These are phyloP conservation scores for Diabrotica virgifera DNA, from an alignment of 1,140 invertebrate species.

Conservation along the genomic window DNA sequence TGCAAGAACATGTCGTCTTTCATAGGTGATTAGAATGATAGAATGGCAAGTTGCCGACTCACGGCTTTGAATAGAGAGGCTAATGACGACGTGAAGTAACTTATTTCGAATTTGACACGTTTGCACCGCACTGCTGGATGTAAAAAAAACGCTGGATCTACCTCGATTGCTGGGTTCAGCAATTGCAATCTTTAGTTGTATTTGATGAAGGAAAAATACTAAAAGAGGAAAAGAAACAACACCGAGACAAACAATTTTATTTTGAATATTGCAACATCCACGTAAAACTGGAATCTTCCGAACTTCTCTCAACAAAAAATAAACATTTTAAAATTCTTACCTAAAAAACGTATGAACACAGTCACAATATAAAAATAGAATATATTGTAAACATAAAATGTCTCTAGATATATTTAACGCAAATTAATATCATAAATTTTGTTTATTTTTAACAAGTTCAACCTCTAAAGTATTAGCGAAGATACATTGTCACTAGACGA, in stretches of 20 bases:
- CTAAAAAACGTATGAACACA: conserved; percentile 10
- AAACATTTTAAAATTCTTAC: conserved; percentile 11
- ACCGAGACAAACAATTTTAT: conserved; percentile 7
- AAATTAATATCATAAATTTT: conserved; percentile 22
- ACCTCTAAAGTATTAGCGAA: conserved; percentile 17
- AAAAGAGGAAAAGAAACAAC: not conserved
- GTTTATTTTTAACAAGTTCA: conserved; percentile 25
- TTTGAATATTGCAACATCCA: conserved; percentile 12
- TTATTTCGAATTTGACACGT: too few relatives aligned
- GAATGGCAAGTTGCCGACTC: too few relatives aligned
- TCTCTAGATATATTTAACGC: conserved; percentile 11
- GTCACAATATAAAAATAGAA: conserved; percentile 22
- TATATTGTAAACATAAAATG: conserved; percentile 24
- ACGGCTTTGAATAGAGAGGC: too few relatives aligned
- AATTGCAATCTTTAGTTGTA: too few relatives aligned
- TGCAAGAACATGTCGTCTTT: too few relatives aligned
- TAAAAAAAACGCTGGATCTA: too few relatives aligned
- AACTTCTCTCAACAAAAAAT: conserved; percentile 1
- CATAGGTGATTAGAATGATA: too few relatives aligned
- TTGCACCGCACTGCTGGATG: too few relatives aligned
- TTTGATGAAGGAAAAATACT: not conserved
- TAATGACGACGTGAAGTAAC: too few relatives aligned
- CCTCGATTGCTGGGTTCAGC: too few relatives aligned
- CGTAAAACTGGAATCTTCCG: not conserved
- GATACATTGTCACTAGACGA: not conserved